Conservation (phyloP, 2,113 vertebrate species). For the Hyla sarda region DNA sequence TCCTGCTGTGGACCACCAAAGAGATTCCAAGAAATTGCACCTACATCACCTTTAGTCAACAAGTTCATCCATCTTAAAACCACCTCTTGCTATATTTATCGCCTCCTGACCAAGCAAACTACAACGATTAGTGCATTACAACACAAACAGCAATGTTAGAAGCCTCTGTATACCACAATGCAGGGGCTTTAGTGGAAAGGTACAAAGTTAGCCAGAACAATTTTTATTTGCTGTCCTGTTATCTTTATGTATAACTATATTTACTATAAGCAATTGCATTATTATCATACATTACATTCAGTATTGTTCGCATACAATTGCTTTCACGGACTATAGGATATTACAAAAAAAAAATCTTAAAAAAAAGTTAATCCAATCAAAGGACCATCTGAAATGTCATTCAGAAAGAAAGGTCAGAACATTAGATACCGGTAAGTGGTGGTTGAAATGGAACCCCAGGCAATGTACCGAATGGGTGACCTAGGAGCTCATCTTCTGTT, state of each 20-base stretch:
- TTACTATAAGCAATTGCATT: not conserved
- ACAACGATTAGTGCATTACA: not conserved
- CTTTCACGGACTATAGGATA: too few relatives aligned
- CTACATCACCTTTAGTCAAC: slow-evolving; percentile 1
- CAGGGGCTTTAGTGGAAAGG: not conserved
- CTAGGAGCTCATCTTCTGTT: too few relatives aligned
- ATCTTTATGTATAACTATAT: not conserved
- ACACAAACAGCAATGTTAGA: not conserved
- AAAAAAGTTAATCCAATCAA: not conserved
- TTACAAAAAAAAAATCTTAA: not conserved
- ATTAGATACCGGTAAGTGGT: too few relatives aligned
- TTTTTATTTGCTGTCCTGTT: not conserved
- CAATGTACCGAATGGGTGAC: not conserved
- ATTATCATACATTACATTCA: not conserved
- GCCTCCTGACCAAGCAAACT: not conserved
- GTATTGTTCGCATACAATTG: too few relatives aligned
- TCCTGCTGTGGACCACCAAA: slow-evolving; percentile 29
- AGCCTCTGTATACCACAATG: not conserved
- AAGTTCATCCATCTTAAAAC: slow-evolving; percentile 40
- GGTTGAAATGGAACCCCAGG: not conserved
- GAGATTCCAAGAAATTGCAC: not conserved
- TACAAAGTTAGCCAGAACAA: not conserved
- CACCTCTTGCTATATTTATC: not conserved
- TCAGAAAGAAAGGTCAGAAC: not conserved
- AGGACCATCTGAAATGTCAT: not conserved